Evolutionary conservation across 2,888 invertebrate genomes (phyloP).

Genomic region (Phania funesta): DNA sequence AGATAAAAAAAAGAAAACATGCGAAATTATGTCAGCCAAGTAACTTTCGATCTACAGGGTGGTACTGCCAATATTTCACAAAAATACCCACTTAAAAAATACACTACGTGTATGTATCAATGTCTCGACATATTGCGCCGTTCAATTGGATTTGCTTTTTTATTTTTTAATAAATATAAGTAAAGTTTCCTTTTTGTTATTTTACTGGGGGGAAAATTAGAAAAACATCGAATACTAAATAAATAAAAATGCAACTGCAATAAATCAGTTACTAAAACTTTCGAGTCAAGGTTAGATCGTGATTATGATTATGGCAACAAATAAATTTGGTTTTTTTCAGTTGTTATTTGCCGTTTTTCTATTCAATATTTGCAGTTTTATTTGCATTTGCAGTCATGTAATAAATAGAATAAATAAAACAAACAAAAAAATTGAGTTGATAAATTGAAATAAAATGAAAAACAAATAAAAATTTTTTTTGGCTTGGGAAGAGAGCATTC

Average conservation of each 20-base stretch:
- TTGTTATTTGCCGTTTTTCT: constrained; percentile 17
- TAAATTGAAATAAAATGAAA: too few relatives aligned
- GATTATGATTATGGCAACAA: constrained; percentile 25
- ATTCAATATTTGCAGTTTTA: not conserved
- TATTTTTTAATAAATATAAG: constrained; percentile 8
- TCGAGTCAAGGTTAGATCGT: constrained; percentile 52
- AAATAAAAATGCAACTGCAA: not conserved
- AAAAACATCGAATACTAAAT: not conserved
- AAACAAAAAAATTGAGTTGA: too few relatives aligned
- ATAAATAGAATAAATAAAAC: not conserved
- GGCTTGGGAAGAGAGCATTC: too few relatives aligned
- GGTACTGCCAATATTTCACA: not conserved
- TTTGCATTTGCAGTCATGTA: not conserved
- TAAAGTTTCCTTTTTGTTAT: constrained; percentile 23
- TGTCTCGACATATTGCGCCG: constrained; percentile 38
- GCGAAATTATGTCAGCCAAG: too few relatives aligned
- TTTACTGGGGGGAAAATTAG: constrained; percentile 1
- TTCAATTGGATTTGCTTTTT: constrained; percentile 18
- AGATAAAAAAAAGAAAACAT: too few relatives aligned
- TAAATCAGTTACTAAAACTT: not conserved
- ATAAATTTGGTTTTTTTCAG: constrained; percentile 15
- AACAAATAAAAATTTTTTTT: too few relatives aligned
- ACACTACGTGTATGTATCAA: constrained; percentile 1
- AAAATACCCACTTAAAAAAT: constrained; percentile 36
- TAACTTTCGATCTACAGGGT: not conserved